Conservation (phyloP, 2,888 invertebrate species). For the Rugalucina vietnamica region DNA sequence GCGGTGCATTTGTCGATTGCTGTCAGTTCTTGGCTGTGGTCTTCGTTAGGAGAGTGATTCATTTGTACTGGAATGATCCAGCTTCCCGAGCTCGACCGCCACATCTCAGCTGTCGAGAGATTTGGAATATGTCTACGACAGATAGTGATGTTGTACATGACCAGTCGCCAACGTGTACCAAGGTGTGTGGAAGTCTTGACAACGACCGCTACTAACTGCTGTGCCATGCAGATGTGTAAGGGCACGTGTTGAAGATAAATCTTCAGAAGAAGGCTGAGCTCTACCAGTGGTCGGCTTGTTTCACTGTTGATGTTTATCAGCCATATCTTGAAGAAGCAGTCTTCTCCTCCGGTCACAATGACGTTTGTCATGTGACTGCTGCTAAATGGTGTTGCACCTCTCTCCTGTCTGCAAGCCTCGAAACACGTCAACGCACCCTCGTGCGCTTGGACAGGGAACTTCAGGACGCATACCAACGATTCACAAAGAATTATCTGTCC, state of each 20-base stretch:
- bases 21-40: slow-evolving; percentile 67
- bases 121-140: too few relatives aligned
- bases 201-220: slow-evolving; percentile 62
- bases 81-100: background rate
- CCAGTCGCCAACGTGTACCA: slow-evolving; percentile 37
- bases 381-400: slow-evolving; percentile 29
- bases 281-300: slow-evolving; percentile 42
- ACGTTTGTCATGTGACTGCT: slow-evolving; percentile 40
- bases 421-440: slow-evolving; percentile 67
- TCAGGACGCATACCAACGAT: slow-evolving; percentile 56
- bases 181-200: slow-evolving; percentile 28
- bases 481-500: slow-evolving; percentile 74
- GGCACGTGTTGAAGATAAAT: slow-evolving; percentile 64
- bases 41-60: slow-evolving; percentile 68
- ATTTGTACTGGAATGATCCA: slow-evolving; percentile 37
- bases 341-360: slow-evolving; percentile 70
- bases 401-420: slow-evolving; percentile 55
- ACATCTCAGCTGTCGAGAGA: background rate
- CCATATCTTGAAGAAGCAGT: slow-evolving; percentile 72
- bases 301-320: slow-evolving; percentile 37
- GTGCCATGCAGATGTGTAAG: slow-evolving; percentile 67
- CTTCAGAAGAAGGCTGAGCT: slow-evolving; percentile 52
- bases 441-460: slow-evolving; percentile 70
- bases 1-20: slow-evolving; percentile 74
- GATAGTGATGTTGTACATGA: background rate